These are phyloP conservation scores for Phyllotreta striolata DNA, from an alignment of 2,888 invertebrate species.

Conservation along the genomic window DNA sequence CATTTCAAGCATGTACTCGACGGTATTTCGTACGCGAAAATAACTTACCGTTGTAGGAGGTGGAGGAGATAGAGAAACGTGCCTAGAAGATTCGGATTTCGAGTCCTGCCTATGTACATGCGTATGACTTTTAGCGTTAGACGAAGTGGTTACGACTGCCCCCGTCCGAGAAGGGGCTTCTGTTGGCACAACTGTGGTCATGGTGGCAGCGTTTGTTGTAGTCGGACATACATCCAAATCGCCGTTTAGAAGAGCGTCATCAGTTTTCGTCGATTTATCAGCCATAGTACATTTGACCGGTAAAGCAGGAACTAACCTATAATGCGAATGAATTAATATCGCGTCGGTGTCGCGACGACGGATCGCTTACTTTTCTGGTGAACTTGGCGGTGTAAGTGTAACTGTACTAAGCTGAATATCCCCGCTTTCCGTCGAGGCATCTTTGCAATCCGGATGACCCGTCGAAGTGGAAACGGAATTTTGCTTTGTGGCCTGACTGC, in stretches of 20 bases:
- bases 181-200: slow-evolving; percentile 62
- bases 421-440: slow-evolving; percentile 53
- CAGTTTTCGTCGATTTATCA: slow-evolving; percentile 78
- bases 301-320: slow-evolving; percentile 58
- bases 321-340: slow-evolving; percentile 2
- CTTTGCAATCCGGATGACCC: slow-evolving; percentile 48
- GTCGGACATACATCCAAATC: slow-evolving; percentile 53
- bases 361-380: slow-evolving; percentile 68
- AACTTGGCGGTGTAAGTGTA: slow-evolving; percentile 67
- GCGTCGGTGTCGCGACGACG: neutral
- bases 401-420: slow-evolving; percentile 61
- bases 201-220: slow-evolving; percentile 65
- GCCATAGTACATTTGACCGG: slow-evolving; percentile 65
- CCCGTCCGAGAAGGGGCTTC: slow-evolving; percentile 52
- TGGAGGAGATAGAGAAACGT: slow-evolving; percentile 34
- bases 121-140: slow-evolving; percentile 46
- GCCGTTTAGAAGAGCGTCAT: slow-evolving; percentile 58
- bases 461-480: slow-evolving; percentile 27
- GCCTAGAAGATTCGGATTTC: slow-evolving; percentile 38
- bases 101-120: slow-evolving; percentile 44
- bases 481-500: slow-evolving; percentile 37
- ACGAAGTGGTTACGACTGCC: slow-evolving; percentile 48
- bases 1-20: neutral
- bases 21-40: neutral
- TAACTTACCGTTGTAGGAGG: slow-evolving; percentile 37